Evolutionary conservation across 2,113 vertebrate genomes (phyloP).

Genomic region (human): DNA sequence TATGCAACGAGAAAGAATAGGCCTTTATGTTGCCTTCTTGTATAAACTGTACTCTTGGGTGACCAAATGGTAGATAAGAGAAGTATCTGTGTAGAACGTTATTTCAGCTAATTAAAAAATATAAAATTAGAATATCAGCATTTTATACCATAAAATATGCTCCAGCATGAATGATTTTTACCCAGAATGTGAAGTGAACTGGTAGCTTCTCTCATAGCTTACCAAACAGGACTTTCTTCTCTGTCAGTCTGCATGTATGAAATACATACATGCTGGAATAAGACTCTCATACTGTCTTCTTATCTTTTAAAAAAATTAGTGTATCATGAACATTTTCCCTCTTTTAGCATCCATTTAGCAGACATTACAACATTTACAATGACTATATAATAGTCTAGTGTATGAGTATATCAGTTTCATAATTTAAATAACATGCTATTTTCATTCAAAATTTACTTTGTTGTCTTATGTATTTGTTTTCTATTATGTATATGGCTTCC

Average conservation of each 20-base stretch:
- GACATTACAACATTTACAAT: neutral
- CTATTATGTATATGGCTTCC: neutral
- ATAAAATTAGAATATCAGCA: neutral
- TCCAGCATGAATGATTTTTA: neutral
- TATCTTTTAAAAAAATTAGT: neutral
- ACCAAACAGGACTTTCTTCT: neutral
- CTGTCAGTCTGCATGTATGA: neutral
- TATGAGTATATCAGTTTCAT: neutral
- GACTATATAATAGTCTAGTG: neutral
- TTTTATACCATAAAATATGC: neutral
- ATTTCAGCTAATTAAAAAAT: neutral
- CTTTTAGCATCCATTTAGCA: neutral
- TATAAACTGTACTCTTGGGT: neutral
- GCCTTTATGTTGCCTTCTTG: neutral
- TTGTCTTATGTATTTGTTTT: neutral
- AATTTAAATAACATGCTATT: neutral
- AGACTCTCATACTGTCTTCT: neutral
- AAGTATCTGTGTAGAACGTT: neutral
- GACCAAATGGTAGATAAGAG: neutral
- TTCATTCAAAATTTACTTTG: neutral
- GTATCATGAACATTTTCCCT: neutral
- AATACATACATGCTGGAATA: neutral
- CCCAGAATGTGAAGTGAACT: neutral
- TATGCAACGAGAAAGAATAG: neutral
- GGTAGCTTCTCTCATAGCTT: neutral